Evolutionary conservation across 35 echinoderm and acorn worm species (phyloP).

Genomic region (Apostichopus japonicus): DNA sequence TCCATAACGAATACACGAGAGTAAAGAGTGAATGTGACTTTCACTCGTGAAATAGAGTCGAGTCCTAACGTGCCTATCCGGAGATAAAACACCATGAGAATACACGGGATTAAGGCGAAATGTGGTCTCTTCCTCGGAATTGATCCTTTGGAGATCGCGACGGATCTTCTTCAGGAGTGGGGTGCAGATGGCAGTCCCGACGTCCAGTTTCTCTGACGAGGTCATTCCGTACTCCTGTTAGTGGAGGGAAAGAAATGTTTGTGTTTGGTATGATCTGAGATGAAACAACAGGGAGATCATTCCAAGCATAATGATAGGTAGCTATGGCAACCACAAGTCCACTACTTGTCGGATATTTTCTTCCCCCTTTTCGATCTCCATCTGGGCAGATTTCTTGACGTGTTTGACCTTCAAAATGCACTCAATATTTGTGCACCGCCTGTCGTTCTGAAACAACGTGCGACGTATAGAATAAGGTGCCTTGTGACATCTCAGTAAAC

Average conservation of each 20-base stretch:
- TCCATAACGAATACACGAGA: constrained; percentile 85
- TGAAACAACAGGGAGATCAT: no score
- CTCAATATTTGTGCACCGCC: no score
- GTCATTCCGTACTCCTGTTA: constrained; percentile 95
- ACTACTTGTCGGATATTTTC: no score
- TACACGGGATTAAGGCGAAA: constrained; percentile 90
- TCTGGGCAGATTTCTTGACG: no score
- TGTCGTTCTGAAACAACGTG: no score
- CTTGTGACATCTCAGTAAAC: no score
- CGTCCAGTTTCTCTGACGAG: constrained; percentile 81
- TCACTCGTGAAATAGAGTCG: constrained; percentile 99
- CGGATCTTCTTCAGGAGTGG: constrained; percentile 93
- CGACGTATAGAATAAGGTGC: no score
- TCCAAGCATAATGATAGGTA: no score
- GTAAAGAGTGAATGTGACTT: constrained; percentile 95
- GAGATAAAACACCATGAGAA: constrained; percentile 89
- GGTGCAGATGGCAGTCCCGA: constrained; percentile 88
- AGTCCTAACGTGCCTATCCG: constrained; percentile 93
- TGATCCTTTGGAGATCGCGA: constrained; percentile 86
- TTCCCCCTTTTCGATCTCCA: no score
- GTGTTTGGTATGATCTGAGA: no score
- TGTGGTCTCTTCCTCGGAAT: constrained; percentile 88
- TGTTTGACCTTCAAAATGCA: no score
- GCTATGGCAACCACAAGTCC: no score
- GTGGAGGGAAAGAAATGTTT: not conserved